phyloP scores from a whole-genome alignment of 2,113 vertebrate species.

The Poeciliopsis occidentalis region DNA sequence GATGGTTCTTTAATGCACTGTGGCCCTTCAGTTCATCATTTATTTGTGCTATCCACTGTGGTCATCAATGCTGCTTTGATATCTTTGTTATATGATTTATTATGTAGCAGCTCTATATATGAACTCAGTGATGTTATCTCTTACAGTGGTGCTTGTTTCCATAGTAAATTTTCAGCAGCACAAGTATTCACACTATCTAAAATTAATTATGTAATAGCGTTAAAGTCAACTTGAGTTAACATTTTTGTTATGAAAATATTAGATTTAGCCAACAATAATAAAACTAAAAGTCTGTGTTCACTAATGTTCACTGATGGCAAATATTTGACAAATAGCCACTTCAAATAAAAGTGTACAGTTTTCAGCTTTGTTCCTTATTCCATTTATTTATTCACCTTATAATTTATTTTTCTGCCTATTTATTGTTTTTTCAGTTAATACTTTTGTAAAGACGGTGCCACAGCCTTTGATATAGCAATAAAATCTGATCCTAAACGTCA shows the following conservation, averaged over 20 bases:
- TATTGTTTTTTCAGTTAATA: neutral
- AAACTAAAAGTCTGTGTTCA: neutral
- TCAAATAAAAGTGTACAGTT: neutral
- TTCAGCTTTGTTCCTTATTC: too few relatives aligned
- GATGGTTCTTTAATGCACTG: constrained; percentile 49
- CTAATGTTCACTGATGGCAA: neutral
- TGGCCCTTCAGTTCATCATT: constrained; percentile 7
- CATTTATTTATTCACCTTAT: neutral
- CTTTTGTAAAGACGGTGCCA: neutral
- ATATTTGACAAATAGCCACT: neutral
- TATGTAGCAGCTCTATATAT: constrained; percentile 29
- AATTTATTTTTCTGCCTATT: neutral
- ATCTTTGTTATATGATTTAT: constrained; percentile 41
- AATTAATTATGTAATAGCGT: constrained; percentile 13
- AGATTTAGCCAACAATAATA: neutral
- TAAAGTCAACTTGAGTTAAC: neutral
- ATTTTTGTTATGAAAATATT: neutral
- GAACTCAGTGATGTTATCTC: constrained; percentile 14
- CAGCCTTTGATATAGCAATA: neutral
- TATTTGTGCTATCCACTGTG: constrained; percentile 11
- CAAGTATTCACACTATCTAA: constrained; percentile 16
- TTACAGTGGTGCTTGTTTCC: constrained; percentile 25
- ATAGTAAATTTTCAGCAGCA: constrained; percentile 32
- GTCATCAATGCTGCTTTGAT: constrained; percentile 15
- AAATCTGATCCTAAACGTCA: neutral